A percentile compares a stretch with the other conserved stretches of the same genome.
Conservation (phyloP, 1,140 invertebrate species). For the Lepidotrigona ventralis region DNA sequence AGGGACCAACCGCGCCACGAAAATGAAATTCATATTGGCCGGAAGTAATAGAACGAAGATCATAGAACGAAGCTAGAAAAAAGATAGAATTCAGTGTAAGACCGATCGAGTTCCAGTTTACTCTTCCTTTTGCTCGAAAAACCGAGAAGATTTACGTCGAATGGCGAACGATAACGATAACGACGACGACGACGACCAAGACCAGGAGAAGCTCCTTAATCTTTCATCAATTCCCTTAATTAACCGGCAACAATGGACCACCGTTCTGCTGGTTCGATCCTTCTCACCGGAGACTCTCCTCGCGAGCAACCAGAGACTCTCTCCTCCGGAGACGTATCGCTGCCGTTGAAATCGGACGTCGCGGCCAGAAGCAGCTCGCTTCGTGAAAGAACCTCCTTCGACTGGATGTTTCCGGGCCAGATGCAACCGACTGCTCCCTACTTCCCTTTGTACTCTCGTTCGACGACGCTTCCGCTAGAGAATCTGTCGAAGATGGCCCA, state of each 20-base stretch:
- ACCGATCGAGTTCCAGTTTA: slow-evolving; percentile 32
- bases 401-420: slow-evolving; percentile 18
- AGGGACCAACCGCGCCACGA: too few relatives aligned
- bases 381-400: slow-evolving; percentile 32
- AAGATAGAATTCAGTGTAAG: slow-evolving; percentile 35
- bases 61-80: too few relatives aligned
- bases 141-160: slow-evolving; percentile 17
- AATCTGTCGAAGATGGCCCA: slow-evolving; percentile 17
- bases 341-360: slow-evolving; percentile 55
- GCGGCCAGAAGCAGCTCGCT: slow-evolving; percentile 25
- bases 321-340: slow-evolving; percentile 37
- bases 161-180: slow-evolving; percentile 6
- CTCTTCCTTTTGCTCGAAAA: background rate
- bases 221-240: slow-evolving; percentile 71
- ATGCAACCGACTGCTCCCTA: slow-evolving; percentile 23
- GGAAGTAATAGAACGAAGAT: too few relatives aligned
- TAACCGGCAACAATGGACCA: slow-evolving; percentile 67
- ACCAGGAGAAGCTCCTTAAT: slow-evolving; percentile 57
- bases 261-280: slow-evolving; percentile 49
- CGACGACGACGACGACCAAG: background rate
- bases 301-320: background rate
- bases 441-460: slow-evolving; percentile 7
- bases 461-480: slow-evolving; percentile 3
- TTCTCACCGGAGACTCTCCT: background rate
- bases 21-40: too few relatives aligned